Conservation (phyloP, 2,797 vertebrate species). For the Lithobates sylvaticus region DNA sequence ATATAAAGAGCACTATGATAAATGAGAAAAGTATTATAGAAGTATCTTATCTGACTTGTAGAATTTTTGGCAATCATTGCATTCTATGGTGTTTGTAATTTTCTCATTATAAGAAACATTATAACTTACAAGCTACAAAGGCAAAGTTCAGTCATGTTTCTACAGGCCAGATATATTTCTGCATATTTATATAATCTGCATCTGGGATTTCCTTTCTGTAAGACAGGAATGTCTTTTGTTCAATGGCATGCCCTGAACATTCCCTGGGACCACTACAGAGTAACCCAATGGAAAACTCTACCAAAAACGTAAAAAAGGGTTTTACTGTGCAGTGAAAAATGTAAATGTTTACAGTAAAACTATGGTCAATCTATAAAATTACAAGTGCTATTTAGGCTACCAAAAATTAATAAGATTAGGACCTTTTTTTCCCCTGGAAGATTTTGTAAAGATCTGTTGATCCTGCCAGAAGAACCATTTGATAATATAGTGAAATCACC, state of each 20-base stretch:
- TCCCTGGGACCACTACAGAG: background rate
- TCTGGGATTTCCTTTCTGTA: background rate
- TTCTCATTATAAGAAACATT: background rate
- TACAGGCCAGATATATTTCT: background rate
- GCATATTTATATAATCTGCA: background rate
- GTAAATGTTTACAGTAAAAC: background rate
- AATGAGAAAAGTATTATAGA: slow-evolving; percentile 14
- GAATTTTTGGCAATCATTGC: background rate
- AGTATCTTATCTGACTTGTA: slow-evolving; percentile 4
- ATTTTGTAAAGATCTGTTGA: no score
- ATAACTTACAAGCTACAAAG: background rate
- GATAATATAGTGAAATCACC: no score
- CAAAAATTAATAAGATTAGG: no score
- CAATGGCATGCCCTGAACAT: background rate
- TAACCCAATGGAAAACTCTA: background rate
- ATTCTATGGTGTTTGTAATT: background rate
- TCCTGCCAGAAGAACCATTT: no score
- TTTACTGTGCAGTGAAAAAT: no score
- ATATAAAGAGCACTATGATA: slow-evolving; percentile 9
- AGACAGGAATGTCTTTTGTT: background rate
- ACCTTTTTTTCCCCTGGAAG: no score
- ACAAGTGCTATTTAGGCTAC: background rate
- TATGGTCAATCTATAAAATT: background rate
- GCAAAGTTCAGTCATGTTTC: background rate
- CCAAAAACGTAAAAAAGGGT: background rate